Percentiles rank a stretch among this genome's conserved stretches.
Evolutionary conservation across 2,888 invertebrate genomes (phyloP).

Genomic region (Tipula vernalis): DNA sequence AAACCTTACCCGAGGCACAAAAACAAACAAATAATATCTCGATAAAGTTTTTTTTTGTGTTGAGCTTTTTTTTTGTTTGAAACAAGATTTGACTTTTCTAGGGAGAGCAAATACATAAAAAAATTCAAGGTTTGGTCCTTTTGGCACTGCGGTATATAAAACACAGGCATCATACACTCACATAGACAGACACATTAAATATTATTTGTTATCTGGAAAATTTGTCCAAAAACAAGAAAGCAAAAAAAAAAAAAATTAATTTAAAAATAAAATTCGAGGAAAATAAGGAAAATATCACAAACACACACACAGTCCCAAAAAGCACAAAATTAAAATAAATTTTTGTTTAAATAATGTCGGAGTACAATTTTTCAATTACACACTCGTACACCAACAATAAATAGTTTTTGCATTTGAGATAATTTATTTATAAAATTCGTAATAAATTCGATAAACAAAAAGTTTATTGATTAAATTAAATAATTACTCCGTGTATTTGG

Average conservation of each 20-base stretch:
- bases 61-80: not conserved
- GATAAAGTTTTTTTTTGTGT: not conserved
- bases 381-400: not conserved
- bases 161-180: not conserved
- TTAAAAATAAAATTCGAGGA: not conserved
- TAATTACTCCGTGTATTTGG: not conserved
- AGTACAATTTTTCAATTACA: not conserved
- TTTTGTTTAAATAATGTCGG: not conserved
- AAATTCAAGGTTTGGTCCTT: not conserved
- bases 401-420: not conserved
- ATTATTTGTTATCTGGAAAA: not conserved
- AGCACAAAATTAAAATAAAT: not conserved
- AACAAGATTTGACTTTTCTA: not conserved
- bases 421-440: not conserved
- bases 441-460: not conserved
- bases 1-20: constrained; percentile 4
- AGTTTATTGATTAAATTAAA: not conserved
- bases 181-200: not conserved
- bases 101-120: not conserved
- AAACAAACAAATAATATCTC: not conserved
- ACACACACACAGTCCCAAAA: not conserved
- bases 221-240: not conserved
- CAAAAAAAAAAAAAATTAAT: not conserved
- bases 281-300: not conserved
- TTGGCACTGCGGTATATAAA: not conserved